These are phyloP conservation scores for Cheilinus undulatus DNA, from an alignment of 2,113 vertebrate genomes.

Conservation along the genomic window DNA sequence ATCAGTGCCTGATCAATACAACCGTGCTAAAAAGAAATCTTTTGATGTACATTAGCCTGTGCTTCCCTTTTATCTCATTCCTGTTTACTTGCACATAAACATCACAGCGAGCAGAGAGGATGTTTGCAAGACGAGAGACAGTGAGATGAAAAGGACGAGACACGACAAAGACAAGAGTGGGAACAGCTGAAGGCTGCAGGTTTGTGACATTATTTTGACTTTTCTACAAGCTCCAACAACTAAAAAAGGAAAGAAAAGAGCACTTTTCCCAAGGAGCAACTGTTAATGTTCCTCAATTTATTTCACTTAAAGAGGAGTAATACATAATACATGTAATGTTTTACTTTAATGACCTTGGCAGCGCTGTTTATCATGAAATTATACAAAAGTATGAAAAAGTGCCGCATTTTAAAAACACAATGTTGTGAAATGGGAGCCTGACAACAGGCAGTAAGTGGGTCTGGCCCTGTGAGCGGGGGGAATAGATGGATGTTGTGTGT, in stretches of 20 bases:
- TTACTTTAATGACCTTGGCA: conserved; percentile 51
- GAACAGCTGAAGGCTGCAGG: conserved; percentile 12
- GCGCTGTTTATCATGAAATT: conserved; percentile 54
- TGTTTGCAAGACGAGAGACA: conserved; percentile 12
- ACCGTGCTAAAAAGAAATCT: no score
- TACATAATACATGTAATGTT: conserved; percentile 54
- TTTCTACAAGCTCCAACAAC: neutral
- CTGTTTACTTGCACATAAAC: conserved; percentile 34
- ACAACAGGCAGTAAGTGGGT: conserved; percentile 57
- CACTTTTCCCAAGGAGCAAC: conserved; percentile 24
- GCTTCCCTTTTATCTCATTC: no score
- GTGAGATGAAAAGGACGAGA: conserved; percentile 39
- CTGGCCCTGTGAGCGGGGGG: conserved; percentile 47
- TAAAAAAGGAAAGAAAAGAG: conserved; percentile 20
- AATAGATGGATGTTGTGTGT: conserved; percentile 62
- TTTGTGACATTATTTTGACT: conserved; percentile 6
- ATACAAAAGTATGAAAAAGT: conserved; percentile 56
- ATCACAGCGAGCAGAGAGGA: conserved; percentile 18
- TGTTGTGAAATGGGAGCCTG: conserved; percentile 26
- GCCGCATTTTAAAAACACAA: conserved; percentile 40
- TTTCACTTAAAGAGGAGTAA: conserved; percentile 43
- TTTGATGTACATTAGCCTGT: no score
- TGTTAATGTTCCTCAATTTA: conserved; percentile 44
- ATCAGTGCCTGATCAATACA: no score
- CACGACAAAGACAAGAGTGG: neutral